A percentile compares a stretch with the other conserved stretches of the same genome.
These are phyloP conservation scores for Haliclona indistincta DNA, from an alignment of 37 sponge, comb jelly and placozoan species.

Conservation along the genomic window DNA sequence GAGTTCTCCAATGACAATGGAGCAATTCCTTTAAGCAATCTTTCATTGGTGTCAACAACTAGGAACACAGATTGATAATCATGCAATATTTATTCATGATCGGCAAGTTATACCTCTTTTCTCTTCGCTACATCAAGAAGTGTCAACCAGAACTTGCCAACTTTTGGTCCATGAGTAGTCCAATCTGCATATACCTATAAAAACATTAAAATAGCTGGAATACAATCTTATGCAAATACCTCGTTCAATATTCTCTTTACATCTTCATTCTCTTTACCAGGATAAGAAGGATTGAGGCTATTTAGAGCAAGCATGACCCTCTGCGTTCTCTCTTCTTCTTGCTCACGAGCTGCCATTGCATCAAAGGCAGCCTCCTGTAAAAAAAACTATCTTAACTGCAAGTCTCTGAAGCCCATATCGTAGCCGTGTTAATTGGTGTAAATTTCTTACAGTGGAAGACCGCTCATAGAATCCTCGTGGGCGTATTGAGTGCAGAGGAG, in stretches of 20 bases:
- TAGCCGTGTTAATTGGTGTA: no score
- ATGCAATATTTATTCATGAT: conserved; percentile 3
- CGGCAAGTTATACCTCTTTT: conserved; percentile 27
- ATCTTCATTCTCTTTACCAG: conserved; percentile 42
- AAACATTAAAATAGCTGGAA: neutral
- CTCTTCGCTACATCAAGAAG: conserved; percentile 33
- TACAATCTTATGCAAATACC: conserved; percentile 10
- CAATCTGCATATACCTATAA: conserved; percentile 26
- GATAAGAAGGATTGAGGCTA: conserved; percentile 31
- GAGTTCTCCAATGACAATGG: conserved; percentile 50
- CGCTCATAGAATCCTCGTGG: no score
- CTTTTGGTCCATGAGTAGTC: conserved; percentile 24
- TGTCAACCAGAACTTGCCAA: conserved; percentile 65
- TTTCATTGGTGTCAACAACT: conserved; percentile 38
- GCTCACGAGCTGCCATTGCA: conserved; percentile 57
- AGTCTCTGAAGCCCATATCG: no score
- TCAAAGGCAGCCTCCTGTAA: conserved; percentile 16
- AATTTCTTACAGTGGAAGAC: no score
- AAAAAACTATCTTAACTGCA: no score
- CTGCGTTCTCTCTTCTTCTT: conserved; percentile 80
- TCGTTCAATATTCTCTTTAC: conserved; percentile 17
- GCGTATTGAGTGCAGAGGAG: no score
- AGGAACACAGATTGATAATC: neutral
- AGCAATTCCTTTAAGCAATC: conserved; percentile 37
- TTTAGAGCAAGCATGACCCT: conserved; percentile 74